Conservation (phyloP, 2,888 invertebrate species). For the Heliconius cydno region DNA sequence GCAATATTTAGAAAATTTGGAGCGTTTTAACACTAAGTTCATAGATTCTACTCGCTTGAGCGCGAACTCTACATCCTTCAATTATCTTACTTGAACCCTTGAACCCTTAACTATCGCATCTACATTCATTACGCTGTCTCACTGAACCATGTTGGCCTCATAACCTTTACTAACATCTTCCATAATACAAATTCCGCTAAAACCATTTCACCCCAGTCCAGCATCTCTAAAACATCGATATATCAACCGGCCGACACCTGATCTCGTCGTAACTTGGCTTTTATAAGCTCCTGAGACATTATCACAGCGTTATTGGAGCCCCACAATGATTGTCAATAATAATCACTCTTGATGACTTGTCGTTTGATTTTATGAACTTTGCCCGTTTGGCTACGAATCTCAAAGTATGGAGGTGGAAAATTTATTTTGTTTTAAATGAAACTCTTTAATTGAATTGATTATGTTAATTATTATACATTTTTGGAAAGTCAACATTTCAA, state of each 20-base stretch:
- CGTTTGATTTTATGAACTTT: constrained; percentile 32
- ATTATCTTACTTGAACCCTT: not conserved
- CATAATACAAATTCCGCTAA: not conserved
- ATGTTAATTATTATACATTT: not conserved
- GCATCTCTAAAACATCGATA: constrained; percentile 8
- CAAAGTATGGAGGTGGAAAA: not conserved
- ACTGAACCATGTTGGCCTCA: not conserved
- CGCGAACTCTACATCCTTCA: too few relatives aligned
- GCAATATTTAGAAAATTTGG: too few relatives aligned
- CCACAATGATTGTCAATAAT: constrained; percentile 33
- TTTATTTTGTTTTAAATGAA: not conserved
- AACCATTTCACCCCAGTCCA: not conserved
- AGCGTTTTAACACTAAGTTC: too few relatives aligned
- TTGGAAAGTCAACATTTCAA: too few relatives aligned
- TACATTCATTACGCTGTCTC: not conserved
- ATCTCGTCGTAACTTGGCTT: constrained; percentile 15
- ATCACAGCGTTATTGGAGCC: constrained; percentile 16
- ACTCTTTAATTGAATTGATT: not conserved
- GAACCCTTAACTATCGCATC: not conserved
- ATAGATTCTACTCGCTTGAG: too few relatives aligned
- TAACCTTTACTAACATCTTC: not conserved
- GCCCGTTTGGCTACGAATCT: not conserved
- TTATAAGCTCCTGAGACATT: constrained; percentile 22
- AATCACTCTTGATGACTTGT: constrained; percentile 28
- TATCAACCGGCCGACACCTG: constrained; percentile 20